A percentile compares a stretch with the other conserved stretches of the same genome.
Evolutionary conservation across 2,113 vertebrate genomes (phyloP).

Genomic region (Centrocercus urophasianus): DNA sequence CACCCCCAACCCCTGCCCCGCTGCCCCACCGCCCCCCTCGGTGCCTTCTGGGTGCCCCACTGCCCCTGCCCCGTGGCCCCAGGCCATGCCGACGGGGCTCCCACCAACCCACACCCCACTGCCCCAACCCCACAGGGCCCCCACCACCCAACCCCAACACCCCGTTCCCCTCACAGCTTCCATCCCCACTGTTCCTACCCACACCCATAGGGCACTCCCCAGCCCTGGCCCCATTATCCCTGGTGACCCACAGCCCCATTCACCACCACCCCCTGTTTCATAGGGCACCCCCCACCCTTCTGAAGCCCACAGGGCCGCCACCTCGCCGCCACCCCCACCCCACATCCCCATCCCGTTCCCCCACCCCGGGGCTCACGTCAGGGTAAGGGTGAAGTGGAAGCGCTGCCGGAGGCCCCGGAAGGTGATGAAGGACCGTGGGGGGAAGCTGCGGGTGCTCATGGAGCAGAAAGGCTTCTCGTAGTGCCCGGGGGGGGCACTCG

Average conservation of each 20-base stretch:
- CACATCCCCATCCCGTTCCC: neutral
- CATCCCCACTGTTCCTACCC: neutral
- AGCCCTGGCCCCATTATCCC: too few relatives aligned
- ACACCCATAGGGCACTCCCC: neutral
- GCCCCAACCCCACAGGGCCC: too few relatives aligned
- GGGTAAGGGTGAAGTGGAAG: constrained; percentile 93
- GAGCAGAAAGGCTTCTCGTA: constrained; percentile 92
- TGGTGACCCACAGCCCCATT: too few relatives aligned
- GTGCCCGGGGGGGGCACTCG: constrained; percentile 86
- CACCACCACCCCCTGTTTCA: too few relatives aligned
- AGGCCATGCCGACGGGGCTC: fast-evolving
- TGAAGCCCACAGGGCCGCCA: neutral
- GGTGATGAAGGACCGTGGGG: constrained; percentile 89
- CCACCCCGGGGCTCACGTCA: constrained; percentile 83
- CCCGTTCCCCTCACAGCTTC: neutral
- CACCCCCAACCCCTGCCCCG: neutral
- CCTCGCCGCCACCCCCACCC: neutral
- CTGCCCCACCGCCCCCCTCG: neutral
- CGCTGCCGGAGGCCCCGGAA: constrained; percentile 94
- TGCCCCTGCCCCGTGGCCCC: neutral
- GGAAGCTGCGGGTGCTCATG: constrained; percentile 93
- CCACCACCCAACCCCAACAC: neutral
- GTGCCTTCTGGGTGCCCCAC: neutral
- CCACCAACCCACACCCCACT: neutral
- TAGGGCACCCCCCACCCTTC: neutral